Evolutionary conservation across 2,888 invertebrate genomes (phyloP).

Genomic region (Drosophila cracens): DNA sequence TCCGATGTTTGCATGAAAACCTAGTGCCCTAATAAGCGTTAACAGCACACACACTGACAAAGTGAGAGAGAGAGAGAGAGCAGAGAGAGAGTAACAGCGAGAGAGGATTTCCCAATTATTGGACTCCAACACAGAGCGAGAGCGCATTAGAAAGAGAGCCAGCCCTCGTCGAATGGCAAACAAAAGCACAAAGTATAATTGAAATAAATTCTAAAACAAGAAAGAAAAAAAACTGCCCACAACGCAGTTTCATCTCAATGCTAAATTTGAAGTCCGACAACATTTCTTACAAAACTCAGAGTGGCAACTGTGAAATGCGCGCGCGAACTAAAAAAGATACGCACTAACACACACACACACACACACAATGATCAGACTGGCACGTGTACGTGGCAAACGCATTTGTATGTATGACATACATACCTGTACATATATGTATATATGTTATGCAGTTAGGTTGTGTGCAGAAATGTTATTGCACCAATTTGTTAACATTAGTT

Average conservation of each 20-base stretch:
- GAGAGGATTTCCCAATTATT: slow-evolving; percentile 5
- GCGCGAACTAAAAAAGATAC: slow-evolving; percentile 57
- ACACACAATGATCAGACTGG: slow-evolving; percentile 42
- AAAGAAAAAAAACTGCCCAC: slow-evolving; percentile 21
- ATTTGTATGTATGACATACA: slow-evolving; percentile 12
- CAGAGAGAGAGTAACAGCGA: slow-evolving; percentile 9
- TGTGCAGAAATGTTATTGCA: slow-evolving; percentile 9
- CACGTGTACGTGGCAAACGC: slow-evolving; percentile 70
- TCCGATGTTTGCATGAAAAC: slow-evolving; percentile 76
- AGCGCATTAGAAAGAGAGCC: slow-evolving; percentile 26
- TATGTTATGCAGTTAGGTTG: not conserved
- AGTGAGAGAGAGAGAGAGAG: slow-evolving; percentile 9
- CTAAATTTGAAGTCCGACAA: slow-evolving; percentile 23
- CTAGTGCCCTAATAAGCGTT: slow-evolving; percentile 81
- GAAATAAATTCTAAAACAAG: slow-evolving; percentile 55
- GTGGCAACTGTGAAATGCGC: slow-evolving; percentile 48
- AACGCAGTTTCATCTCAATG: slow-evolving; percentile 45
- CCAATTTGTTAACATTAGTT: slow-evolving; percentile 9
- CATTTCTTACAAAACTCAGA: slow-evolving; percentile 31
- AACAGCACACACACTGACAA: slow-evolving; percentile 28
- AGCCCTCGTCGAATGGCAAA: slow-evolving; percentile 7
- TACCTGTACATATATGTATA: not conserved
- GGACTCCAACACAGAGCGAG: slow-evolving; percentile 11
- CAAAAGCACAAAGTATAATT: slow-evolving; percentile 42
- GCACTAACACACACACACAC: slow-evolving; percentile 10